Percentiles rank a stretch among this genome's conserved stretches.
phyloP scores from a whole-genome alignment of 2,888 invertebrate species.

The Eurytoma adleriae region DNA sequence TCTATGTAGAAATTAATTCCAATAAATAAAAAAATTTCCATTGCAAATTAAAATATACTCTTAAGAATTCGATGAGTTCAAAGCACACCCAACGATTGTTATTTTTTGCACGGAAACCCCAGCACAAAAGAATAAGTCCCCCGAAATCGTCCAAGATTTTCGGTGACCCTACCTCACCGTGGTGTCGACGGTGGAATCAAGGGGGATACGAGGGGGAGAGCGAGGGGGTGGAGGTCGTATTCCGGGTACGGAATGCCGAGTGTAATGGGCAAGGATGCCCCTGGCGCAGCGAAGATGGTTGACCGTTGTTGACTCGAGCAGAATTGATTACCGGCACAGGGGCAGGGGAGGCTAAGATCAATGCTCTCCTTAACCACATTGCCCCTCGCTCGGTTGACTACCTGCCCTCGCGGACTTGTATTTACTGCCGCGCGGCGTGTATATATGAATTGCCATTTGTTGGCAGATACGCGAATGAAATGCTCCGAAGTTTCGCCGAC shows the following conservation, averaged over 20 bases:
- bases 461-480: neutral
- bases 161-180: neutral
- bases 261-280: constrained; percentile 19
- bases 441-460: constrained; percentile 28
- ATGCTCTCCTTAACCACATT: constrained; percentile 27
- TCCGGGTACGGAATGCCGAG: constrained; percentile 3
- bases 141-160: neutral
- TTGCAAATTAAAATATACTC: no score
- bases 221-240: neutral
- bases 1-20: no score
- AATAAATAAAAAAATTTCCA: no score
- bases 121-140: neutral
- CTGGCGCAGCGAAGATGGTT: constrained; percentile 19
- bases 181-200: neutral
- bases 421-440: constrained; percentile 28
- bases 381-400: neutral
- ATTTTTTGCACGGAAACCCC: neutral
- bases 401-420: neutral
- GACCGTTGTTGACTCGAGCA: constrained; percentile 38
- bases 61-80: no score
- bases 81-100: no score
- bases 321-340: constrained; percentile 38
- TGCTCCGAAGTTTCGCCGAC: no score
- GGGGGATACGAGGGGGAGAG: no score
- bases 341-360: constrained; percentile 27